Percentiles rank a stretch among this genome's conserved stretches.
Conservation (phyloP, 2,797 vertebrate species). For the Hoplostethus atlanticus region DNA sequence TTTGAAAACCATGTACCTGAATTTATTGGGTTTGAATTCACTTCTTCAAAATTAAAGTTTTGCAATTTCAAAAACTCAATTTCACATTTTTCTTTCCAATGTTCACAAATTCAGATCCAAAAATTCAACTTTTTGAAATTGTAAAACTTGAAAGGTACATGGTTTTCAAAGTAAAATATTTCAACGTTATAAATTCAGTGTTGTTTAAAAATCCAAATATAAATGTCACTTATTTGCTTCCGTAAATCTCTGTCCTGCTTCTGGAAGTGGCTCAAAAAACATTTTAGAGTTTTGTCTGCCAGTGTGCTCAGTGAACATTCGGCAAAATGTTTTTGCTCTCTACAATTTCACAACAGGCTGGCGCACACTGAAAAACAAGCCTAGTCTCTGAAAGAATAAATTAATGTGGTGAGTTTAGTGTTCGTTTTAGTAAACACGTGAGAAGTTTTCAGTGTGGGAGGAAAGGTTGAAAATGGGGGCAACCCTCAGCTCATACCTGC, state of each 20-base stretch:
- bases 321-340: not conserved
- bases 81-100: too few relatives aligned
- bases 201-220: too few relatives aligned
- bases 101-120: too few relatives aligned
- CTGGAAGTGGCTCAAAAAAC: not conserved
- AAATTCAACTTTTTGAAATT: too few relatives aligned
- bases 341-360: not conserved
- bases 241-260: not conserved
- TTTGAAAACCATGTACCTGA: too few relatives aligned
- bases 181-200: too few relatives aligned
- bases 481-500: slow-evolving; percentile 10
- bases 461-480: not conserved
- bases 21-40: too few relatives aligned
- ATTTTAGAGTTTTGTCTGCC: not conserved
- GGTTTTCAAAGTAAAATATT: too few relatives aligned
- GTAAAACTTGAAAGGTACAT: too few relatives aligned
- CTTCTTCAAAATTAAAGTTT: too few relatives aligned
- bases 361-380: not conserved
- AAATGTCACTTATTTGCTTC: too few relatives aligned
- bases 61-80: too few relatives aligned
- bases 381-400: not conserved
- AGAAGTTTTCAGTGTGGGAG: not conserved
- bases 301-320: not conserved
- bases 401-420: not conserved
- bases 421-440: not conserved